phyloP scores from a whole-genome alignment of 2,113 vertebrate species.

The Erythrocercus mccallii region DNA sequence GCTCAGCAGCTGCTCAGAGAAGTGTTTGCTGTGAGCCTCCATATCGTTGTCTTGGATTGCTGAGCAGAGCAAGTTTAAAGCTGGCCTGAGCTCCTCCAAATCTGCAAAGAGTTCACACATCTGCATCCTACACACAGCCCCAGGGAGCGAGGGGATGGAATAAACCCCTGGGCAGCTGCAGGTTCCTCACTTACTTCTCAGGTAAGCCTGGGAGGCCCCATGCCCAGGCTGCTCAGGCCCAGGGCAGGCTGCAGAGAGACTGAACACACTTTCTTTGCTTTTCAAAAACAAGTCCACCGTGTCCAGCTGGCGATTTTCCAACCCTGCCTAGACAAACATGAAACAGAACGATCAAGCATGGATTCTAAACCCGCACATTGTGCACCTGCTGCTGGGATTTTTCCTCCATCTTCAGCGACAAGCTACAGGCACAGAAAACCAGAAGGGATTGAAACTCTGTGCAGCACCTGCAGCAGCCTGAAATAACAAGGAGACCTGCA shows the following conservation, averaged over 20 bases:
- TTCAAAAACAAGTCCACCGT: conserved; percentile 95
- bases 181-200: conserved; percentile 72
- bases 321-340: conserved; percentile 78
- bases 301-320: conserved; percentile 94
- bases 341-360: fast-evolving
- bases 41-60: conserved; percentile 84
- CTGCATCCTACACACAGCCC: fast-evolving
- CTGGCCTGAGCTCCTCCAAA: conserved; percentile 84
- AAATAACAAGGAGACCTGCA: not conserved
- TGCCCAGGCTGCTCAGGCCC: conserved; percentile 42
- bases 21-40: conserved; percentile 89
- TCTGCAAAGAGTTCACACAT: conserved; percentile 61
- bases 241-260: conserved; percentile 35
- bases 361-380: fast-evolving
- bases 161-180: fast-evolving
- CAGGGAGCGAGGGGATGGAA: not conserved
- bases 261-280: conserved; percentile 89
- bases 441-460: not conserved
- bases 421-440: not conserved
- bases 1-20: conserved; percentile 90
- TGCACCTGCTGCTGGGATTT: not conserved
- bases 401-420: not conserved
- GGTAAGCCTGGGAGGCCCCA: conserved; percentile 54
- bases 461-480: not conserved
- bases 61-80: conserved; percentile 84